These are phyloP conservation scores for Diplodus sargus DNA, from an alignment of 2,797 vertebrate genomes.

Conservation along the genomic window DNA sequence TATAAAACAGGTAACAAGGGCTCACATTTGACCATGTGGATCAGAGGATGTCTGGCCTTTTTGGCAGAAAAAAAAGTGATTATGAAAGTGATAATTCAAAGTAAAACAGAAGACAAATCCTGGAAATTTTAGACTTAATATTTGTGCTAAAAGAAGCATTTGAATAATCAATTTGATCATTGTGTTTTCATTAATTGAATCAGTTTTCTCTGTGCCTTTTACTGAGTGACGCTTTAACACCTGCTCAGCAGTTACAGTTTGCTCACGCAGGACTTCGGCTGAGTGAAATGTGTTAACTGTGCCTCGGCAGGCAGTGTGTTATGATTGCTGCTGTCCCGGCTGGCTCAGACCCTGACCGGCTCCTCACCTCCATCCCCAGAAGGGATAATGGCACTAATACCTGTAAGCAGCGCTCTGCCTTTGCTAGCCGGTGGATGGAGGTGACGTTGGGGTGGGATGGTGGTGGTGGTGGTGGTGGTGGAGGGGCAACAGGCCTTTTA, in stretches of 20 bases:
- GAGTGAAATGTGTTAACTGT: constrained; percentile 25
- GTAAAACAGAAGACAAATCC: no score
- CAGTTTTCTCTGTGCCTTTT: not conserved
- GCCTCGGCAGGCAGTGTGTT: constrained; percentile 37
- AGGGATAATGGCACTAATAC: constrained; percentile 69
- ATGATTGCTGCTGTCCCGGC: constrained; percentile 46
- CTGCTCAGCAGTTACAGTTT: not conserved
- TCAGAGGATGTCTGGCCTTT: no score
- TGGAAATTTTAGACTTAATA: not conserved
- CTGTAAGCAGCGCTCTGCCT: constrained; percentile 57
- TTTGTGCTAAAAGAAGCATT: not conserved
- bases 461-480: not conserved
- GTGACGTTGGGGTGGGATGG: not conserved
- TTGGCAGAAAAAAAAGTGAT: no score
- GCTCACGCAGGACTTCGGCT: constrained; percentile 12
- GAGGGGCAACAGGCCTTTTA: constrained; percentile 59
- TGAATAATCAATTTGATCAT: not conserved
- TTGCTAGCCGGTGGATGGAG: constrained; percentile 31
- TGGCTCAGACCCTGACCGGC: constrained; percentile 47
- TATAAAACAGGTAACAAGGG: not conserved
- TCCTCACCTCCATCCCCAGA: constrained; percentile 45
- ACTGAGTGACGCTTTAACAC: not conserved
- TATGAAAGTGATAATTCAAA: no score
- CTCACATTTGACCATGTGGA: no score
- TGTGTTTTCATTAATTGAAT: not conserved